Evolutionary conservation across 1,140 invertebrate species (phyloP).

Genomic region (Protaetia brevitarsis): DNA sequence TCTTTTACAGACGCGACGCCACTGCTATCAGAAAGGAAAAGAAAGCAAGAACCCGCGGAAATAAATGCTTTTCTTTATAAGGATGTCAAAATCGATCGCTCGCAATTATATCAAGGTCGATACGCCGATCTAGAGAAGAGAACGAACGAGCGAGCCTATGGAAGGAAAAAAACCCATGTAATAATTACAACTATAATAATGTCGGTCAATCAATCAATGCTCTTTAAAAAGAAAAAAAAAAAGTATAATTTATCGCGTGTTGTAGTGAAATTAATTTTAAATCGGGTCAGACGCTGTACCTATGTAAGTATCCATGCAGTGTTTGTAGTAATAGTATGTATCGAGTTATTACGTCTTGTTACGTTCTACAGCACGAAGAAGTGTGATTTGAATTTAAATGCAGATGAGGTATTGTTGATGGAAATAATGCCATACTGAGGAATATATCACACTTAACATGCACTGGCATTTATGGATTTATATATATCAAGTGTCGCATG

Average conservation of each 20-base stretch:
- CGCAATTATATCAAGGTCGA: conserved; percentile 15
- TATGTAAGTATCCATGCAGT: not conserved
- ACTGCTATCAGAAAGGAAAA: not conserved
- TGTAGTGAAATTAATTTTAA: conserved; percentile 8
- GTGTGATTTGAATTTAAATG: too few relatives aligned
- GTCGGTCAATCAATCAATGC: conserved; percentile 15
- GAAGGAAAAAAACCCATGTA: not conserved
- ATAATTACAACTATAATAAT: not conserved
- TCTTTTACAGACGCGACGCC: too few relatives aligned
- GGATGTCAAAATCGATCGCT: conserved; percentile 13
- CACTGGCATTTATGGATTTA: too few relatives aligned
- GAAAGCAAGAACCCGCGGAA: not conserved
- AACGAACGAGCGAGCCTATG: not conserved
- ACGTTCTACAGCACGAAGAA: too few relatives aligned
- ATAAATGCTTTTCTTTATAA: conserved; percentile 14
- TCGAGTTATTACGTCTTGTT: too few relatives aligned
- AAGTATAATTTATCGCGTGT: not conserved
- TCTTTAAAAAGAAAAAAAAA: conserved; percentile 7
- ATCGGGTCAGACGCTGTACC: not conserved
- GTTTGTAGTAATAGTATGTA: too few relatives aligned
- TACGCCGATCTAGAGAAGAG: too few relatives aligned
- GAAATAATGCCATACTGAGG: too few relatives aligned
- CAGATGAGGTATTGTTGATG: too few relatives aligned
- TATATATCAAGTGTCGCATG: too few relatives aligned
- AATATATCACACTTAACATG: too few relatives aligned